Conservation (phyloP, 2,113 vertebrate species). For the Chinchilla lanigera region DNA sequence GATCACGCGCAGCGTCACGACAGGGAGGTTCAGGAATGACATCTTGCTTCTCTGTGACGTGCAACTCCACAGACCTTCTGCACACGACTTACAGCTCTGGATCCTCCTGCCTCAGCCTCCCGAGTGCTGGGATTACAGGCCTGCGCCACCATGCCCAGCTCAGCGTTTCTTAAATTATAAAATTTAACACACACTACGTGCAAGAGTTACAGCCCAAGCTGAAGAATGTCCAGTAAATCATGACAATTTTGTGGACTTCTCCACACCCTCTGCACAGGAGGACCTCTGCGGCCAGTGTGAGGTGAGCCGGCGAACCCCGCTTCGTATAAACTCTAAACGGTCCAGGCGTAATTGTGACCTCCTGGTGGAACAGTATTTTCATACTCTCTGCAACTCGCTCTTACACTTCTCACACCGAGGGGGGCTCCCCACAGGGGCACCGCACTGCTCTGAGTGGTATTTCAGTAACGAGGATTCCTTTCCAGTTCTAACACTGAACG, state of each 20-base stretch:
- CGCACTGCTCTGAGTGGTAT: neutral
- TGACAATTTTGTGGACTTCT: neutral
- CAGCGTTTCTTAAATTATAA: neutral
- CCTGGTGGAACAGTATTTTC: neutral
- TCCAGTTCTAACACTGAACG: neutral
- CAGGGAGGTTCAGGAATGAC: neutral
- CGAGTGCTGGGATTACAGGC: no score
- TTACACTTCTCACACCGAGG: neutral
- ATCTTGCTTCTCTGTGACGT: neutral
- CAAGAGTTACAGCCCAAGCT: neutral
- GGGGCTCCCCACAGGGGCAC: no score
- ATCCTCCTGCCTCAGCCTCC: no score
- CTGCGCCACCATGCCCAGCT: neutral
- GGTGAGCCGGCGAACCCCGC: neutral
- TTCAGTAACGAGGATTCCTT: neutral
- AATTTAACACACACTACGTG: neutral
- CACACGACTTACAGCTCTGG: neutral
- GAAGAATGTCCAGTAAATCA: neutral
- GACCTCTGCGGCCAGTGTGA: neutral
- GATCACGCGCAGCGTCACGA: neutral
- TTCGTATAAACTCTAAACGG: neutral
- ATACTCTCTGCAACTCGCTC: neutral
- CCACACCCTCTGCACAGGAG: neutral
- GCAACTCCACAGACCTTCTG: neutral
- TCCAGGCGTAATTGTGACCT: neutral